Base-by-base conservation (phyloP, 1,140 invertebrate genomes). In the Drosophila ohnishii region DNA sequence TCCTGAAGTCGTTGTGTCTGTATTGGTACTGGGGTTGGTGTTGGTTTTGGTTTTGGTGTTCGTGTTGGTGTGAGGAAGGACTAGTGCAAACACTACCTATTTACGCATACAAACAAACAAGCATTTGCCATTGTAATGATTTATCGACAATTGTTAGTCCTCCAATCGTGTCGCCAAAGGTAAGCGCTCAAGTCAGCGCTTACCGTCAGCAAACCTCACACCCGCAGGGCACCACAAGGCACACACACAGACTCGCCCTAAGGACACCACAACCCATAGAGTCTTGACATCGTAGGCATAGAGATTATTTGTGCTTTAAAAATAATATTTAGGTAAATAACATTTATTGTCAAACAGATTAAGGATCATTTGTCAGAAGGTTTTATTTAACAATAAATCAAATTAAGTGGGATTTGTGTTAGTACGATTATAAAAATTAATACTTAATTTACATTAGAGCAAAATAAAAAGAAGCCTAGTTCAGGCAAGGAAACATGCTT, bases 61-160 rank as follows among this genome's bases (percentile, higher is more conserved):
- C 10, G 30, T 32, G n/a, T 37, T 39, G 42, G 65, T 59, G 66
- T 50, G 48, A 45, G 44, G 22, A 32, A 35, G 65, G 56, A 53
- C 51, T 45, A 44, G 53, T 19, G 48, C 82, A 79, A 79, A 71
- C 64, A 70, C 61, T 37, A 72, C 72, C 32, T 61, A 63, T 70
- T 71, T 72, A 63, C 48, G 60, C 40, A 73, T 13, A 62, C 53
- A 72, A 57, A 61, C 44, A 50, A 35, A 66, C 66, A 69, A 56
- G 62, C 76, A 80, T 85, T 85, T 72, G 64, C 58, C 76, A 75
- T 72, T 84, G 44, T 80, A 80, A 84, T 84, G 80, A 83, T 83
- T 84, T 84, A 83, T 83, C 80, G 80, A 76, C 71, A 80, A 64
- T 83, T 72, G 76, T 67, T 62, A 40, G 80, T 70, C 51, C 61